Conservation (phyloP, 1,140 invertebrate species). For the Tetragonula clypearis region DNA sequence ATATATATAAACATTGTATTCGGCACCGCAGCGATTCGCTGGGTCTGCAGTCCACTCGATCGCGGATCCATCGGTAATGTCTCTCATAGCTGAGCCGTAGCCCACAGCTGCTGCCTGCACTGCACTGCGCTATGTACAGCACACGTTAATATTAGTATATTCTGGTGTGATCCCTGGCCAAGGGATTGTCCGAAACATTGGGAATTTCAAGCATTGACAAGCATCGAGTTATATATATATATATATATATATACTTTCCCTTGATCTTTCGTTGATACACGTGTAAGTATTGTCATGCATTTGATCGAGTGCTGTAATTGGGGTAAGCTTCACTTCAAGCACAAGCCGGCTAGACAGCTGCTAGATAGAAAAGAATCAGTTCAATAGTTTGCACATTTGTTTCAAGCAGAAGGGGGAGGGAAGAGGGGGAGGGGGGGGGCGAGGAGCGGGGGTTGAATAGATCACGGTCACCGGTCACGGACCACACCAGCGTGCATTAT, state of each 20-base stretch:
- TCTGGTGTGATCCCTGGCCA: conserved; percentile 74
- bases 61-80: conserved; percentile 73
- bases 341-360: too few species aligned
- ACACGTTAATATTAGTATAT: conserved; percentile 76
- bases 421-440: not conserved
- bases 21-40: conserved; percentile 63
- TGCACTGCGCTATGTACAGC: conserved; percentile 81
- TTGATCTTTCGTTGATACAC: too few species aligned
- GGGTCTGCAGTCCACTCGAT: conserved; percentile 70
- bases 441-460: not conserved
- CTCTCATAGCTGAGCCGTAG: conserved; percentile 79
- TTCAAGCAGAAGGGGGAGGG: not conserved
- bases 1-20: conserved; percentile 47
- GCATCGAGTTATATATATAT: not conserved
- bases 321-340: not conserved
- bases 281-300: not conserved
- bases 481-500: conserved; percentile 74
- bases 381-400: not conserved
- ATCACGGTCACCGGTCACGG: conserved; percentile 55
- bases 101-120: conserved; percentile 80
- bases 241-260: not conserved
- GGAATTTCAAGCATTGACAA: not conserved
- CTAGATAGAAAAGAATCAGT: not conserved
- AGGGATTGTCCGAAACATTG: not conserved
- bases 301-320: not conserved